Evolutionary conservation across 2,888 invertebrate genomes (phyloP).

Genomic region (Aleiodes testaceus): DNA sequence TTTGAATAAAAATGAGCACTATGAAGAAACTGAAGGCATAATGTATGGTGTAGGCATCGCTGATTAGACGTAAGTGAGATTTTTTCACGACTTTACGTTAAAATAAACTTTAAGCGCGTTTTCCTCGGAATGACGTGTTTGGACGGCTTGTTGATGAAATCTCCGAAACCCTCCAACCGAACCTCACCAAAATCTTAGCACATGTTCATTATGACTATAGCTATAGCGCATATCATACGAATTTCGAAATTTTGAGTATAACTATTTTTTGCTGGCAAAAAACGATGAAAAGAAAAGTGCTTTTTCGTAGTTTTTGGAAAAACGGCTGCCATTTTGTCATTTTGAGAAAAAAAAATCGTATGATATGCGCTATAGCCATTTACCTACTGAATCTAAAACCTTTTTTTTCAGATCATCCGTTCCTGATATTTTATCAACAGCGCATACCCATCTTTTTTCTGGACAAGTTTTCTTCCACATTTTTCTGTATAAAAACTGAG

Average conservation of each 20-base stretch:
- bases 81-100: conserved; percentile 44
- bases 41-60: conserved; percentile 46
- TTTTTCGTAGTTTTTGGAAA: too few relatives aligned
- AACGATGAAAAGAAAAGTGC: neutral
- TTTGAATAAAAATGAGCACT: conserved; percentile 38
- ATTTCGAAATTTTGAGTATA: conserved; percentile 44
- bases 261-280: conserved; percentile 39
- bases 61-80: conserved; percentile 45
- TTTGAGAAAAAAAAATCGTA: too few relatives aligned
- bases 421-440: too few relatives aligned
- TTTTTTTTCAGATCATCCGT: too few relatives aligned
- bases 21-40: conserved; percentile 44
- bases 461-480: too few relatives aligned
- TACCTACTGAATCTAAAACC: too few relatives aligned
- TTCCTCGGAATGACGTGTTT: conserved; percentile 3
- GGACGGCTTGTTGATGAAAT: too few relatives aligned
- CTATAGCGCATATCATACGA: conserved; percentile 21
- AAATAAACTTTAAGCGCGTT: conserved; percentile 37
- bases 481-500: too few relatives aligned
- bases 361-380: too few relatives aligned
- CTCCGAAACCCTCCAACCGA: conserved; percentile 18
- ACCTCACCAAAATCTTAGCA: conserved; percentile 45
- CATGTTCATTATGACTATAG: conserved; percentile 45
- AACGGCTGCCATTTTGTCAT: too few relatives aligned
- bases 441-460: too few relatives aligned